Percentiles rank a stretch among this genome's conserved stretches.
These are phyloP conservation scores for Corapipo altera DNA, from an alignment of 2,113 vertebrate genomes.

Conservation along the genomic window DNA sequence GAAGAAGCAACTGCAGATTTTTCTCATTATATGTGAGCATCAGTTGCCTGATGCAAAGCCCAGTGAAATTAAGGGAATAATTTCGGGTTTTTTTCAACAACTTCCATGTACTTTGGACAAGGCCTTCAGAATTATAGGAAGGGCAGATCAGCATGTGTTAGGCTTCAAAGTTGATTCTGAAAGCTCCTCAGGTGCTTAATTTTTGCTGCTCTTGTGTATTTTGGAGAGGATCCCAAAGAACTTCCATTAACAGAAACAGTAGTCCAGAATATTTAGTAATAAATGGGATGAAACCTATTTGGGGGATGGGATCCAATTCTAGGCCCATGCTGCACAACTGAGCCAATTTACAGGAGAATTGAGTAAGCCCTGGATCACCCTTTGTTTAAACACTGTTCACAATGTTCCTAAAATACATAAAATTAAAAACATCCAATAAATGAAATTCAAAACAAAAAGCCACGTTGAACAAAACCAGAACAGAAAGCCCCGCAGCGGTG, in stretches of 20 bases:
- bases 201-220: background rate
- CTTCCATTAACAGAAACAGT: background rate
- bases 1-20: background rate
- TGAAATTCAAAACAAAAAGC: constrained; percentile 64
- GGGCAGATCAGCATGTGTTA: background rate
- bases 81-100: background rate
- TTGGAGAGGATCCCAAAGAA: background rate
- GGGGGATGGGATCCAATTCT: background rate
- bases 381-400: constrained; percentile 51
- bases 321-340: background rate
- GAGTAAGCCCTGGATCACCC: constrained; percentile 56
- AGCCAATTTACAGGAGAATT: background rate
- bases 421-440: constrained; percentile 73
- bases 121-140: background rate
- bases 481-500: constrained; percentile 37
- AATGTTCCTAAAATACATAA: constrained; percentile 48
- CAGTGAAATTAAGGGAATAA: background rate
- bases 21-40: background rate
- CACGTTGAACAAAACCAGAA: constrained; percentile 45
- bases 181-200: background rate
- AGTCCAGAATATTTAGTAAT: background rate
- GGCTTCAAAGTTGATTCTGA: background rate
- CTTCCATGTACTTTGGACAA: background rate
- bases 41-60: background rate
- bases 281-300: background rate